phyloP scores from a whole-genome alignment of 2,797 vertebrate species.

The Alca torda region DNA sequence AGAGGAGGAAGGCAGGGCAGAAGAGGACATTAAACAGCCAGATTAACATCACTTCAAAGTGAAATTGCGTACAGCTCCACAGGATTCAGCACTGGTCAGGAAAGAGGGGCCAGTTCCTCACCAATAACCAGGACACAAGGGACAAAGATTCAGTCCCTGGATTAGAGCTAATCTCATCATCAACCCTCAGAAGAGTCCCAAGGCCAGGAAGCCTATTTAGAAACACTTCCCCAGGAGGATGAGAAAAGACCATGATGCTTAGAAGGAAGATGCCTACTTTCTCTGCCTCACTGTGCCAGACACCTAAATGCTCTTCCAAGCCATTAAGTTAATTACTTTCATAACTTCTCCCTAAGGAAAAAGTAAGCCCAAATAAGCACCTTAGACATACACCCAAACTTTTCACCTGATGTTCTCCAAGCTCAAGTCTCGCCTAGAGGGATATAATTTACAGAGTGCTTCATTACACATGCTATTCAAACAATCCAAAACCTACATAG shows the following conservation, averaged over 20 bases:
- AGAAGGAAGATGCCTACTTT: neutral
- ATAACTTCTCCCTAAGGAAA: slow-evolving; percentile 15
- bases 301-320: neutral
- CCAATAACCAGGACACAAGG: neutral
- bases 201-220: neutral
- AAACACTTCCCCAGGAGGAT: neutral
- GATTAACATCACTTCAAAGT: neutral
- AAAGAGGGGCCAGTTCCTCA: neutral
- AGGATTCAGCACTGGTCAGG: neutral
- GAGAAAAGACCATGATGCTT: neutral
- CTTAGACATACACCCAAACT: neutral
- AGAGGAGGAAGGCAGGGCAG: neutral
- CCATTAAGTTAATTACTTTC: slow-evolving; percentile 18
- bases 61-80: neutral
- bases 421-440: neutral
- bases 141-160: neutral
- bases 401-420: neutral
- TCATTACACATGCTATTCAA: neutral
- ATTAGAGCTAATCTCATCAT: neutral
- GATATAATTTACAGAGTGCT: neutral
- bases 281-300: neutral
- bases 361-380: neutral
- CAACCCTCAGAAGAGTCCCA: neutral
- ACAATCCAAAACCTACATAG: neutral
- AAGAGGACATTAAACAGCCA: neutral